Evolutionary conservation across 92 coral and sea anemone genomes (phyloP).

Genomic region (Metridium senile): DNA sequence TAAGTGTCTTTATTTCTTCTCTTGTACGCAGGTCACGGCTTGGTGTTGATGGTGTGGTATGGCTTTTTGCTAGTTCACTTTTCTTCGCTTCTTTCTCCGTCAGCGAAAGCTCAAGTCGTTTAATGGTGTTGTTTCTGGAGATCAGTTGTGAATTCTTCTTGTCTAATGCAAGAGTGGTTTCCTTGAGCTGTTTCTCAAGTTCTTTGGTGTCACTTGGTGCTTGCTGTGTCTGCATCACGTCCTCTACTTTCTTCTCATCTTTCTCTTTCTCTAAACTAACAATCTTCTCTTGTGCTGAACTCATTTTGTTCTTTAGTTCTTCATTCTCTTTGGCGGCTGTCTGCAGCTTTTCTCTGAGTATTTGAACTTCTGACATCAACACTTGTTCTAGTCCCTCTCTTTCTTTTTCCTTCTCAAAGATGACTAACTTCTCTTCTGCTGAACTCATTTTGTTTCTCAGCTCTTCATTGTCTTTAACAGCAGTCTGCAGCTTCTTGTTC

Average conservation of each 20-base stretch:
- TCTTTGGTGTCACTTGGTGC: constrained; percentile 22
- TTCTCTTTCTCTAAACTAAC: constrained; percentile 10
- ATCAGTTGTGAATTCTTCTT: constrained; percentile 94
- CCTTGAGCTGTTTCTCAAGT: constrained; percentile 81
- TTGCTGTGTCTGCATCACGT: constrained; percentile 15
- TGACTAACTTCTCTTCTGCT: too few relatives aligned
- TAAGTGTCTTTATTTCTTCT: constrained; percentile 52
- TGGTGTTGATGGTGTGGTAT: constrained; percentile 6
- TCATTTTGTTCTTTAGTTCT: constrained; percentile 11
- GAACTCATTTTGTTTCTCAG: not conserved
- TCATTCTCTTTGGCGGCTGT: not conserved
- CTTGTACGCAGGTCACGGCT: constrained; percentile 21
- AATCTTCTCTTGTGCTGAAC: not conserved
- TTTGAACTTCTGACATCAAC: not conserved
- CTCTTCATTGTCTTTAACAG: constrained; percentile 4
- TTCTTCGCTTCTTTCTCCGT: constrained; percentile 54
- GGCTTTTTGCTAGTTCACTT: constrained; percentile 34
- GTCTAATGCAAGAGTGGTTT: constrained; percentile 82
- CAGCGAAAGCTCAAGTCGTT: constrained; percentile 71
- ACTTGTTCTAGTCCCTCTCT: not conserved
- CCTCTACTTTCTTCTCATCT: constrained; percentile 16
- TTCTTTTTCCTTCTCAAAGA: not conserved
- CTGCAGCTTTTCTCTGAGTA: not conserved
- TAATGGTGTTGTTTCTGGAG: constrained; percentile 72
- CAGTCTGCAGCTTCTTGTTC: constrained; percentile 19